phyloP scores from a whole-genome alignment of 2,888 invertebrate species.

The Dendrolimus pini region DNA sequence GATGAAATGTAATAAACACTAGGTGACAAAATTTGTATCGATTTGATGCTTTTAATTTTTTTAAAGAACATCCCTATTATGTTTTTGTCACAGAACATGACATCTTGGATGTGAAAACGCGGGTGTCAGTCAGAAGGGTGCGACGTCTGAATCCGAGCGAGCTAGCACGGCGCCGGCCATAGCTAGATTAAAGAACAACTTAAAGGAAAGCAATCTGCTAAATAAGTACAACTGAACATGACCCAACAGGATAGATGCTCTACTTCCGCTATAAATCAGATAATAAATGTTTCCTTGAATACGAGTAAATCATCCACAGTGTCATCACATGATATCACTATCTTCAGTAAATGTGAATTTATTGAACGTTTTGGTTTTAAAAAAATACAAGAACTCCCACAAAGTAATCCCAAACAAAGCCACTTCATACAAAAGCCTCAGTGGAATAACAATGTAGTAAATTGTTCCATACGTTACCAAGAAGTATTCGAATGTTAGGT shows the following conservation, averaged over 20 bases:
- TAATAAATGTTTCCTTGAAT: neutral
- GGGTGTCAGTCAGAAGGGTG: slow-evolving; percentile 3
- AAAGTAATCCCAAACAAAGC: too few species aligned
- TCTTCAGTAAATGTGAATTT: too few species aligned
- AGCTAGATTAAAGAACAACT: slow-evolving; percentile 73
- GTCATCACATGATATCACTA: too few species aligned
- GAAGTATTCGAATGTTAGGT: too few species aligned
- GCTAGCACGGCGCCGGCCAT: slow-evolving; percentile 33
- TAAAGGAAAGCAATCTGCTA: slow-evolving; percentile 77
- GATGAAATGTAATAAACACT: too few species aligned
- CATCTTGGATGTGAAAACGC: neutral
- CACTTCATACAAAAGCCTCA: too few species aligned
- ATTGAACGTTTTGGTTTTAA: too few species aligned
- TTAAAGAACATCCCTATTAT: neutral
- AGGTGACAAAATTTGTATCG: too few species aligned
- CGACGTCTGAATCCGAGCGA: slow-evolving; percentile 13
- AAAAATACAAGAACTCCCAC: too few species aligned
- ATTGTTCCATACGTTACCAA: too few species aligned
- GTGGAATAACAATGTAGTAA: too few species aligned
- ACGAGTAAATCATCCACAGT: neutral
- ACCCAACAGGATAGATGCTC: slow-evolving; percentile 35
- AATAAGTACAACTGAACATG: slow-evolving; percentile 57
- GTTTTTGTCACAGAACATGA: neutral
- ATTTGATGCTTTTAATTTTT: too few species aligned
- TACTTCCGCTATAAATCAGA: slow-evolving; percentile 20